Percentiles rank a stretch among this genome's conserved stretches.
These are phyloP conservation scores for Oreocharis arfaki DNA, from an alignment of 2,113 vertebrate species.

Conservation along the genomic window DNA sequence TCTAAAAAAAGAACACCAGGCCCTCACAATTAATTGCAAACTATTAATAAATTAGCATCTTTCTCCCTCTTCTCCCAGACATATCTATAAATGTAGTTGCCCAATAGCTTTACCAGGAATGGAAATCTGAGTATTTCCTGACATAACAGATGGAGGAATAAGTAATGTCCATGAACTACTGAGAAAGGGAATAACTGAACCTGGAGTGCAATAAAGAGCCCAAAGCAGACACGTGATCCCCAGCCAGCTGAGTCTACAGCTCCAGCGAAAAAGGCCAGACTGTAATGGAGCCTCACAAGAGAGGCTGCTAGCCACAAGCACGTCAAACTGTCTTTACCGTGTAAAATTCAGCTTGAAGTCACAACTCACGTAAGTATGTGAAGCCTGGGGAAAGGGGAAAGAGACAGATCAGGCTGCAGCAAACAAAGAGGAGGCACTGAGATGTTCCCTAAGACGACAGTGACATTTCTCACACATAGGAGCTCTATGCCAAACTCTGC, in stretches of 20 bases:
- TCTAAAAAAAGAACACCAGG: constrained; percentile 2
- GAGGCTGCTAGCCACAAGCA: background rate
- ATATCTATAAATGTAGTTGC: background rate
- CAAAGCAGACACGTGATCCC: rapidly evolving
- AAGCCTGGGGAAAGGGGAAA: background rate
- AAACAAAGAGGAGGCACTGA: background rate
- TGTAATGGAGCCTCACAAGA: background rate
- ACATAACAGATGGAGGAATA: background rate
- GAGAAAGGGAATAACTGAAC: background rate
- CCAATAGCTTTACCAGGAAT: background rate
- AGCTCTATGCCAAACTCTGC: background rate
- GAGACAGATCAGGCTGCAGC: background rate
- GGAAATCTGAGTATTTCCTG: background rate
- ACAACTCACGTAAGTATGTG: constrained; percentile 4
- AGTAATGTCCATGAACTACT: background rate
- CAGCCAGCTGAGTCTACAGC: background rate
- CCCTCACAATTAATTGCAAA: background rate
- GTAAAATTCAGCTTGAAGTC: constrained; percentile 34
- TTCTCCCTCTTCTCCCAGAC: background rate
- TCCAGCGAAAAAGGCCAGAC: background rate
- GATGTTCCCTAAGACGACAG: background rate
- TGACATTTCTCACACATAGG: background rate
- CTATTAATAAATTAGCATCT: constrained; percentile 12
- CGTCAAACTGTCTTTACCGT: background rate
- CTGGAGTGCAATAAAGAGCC: background rate